phyloP scores from a whole-genome alignment of 2,888 invertebrate genomes.

The Nematopogon swammerdamellus region DNA sequence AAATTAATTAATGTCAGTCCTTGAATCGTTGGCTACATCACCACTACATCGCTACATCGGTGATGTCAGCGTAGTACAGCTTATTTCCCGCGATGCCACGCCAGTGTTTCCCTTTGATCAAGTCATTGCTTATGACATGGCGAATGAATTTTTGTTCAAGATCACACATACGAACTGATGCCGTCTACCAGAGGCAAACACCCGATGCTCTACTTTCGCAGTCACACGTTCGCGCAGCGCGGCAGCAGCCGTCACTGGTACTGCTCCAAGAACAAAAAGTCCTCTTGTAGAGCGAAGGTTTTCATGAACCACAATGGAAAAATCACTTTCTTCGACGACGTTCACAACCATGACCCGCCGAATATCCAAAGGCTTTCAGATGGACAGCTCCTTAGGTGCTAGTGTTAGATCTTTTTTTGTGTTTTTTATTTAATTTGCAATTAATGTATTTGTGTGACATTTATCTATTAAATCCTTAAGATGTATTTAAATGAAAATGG shows the following conservation, averaged over 20 bases:
- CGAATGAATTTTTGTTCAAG: no score
- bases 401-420: neutral
- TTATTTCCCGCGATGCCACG: no score
- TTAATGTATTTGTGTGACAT: neutral
- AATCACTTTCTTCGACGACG: conserved; percentile 6
- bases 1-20: no score
- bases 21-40: no score
- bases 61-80: no score
- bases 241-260: neutral
- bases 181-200: neutral
- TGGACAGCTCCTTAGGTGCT: no score
- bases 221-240: conserved; percentile 1
- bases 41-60: no score
- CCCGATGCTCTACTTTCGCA: neutral
- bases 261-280: neutral
- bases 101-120: no score
- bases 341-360: conserved; percentile 12
- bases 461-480: neutral
- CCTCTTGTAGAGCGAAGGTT: neutral
- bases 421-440: conserved; percentile 1
- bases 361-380: conserved; percentile 4
- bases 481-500: no score
- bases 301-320: conserved; percentile 5
- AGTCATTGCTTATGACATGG: no score
- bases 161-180: no score